Base-by-base conservation (phyloP, 2,888 invertebrate genomes). In the Zelleria hepariella region DNA sequence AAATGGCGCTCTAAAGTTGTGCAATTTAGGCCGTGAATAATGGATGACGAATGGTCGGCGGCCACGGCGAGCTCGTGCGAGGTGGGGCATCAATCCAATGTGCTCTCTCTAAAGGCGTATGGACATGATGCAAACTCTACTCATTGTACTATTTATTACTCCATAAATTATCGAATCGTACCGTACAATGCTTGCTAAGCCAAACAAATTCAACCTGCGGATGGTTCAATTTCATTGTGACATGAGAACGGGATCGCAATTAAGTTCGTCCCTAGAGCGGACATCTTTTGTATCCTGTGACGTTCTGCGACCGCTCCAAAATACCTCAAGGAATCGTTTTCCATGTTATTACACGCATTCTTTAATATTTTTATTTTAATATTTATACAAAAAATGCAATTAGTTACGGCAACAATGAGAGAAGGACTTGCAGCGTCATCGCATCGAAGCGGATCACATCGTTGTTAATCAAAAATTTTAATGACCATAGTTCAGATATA, bases 1-100 rank as follows among this genome's bases (percentile, higher is more conserved):
- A 86, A 87, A 88, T 87, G 85, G 87, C 86, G 85, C 84, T 88
- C 80, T 86, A 86, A 86, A 88, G 82, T 88, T 88, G 87, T 82
- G 86, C 87, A 88, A 88, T 88, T 87, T 85, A 81, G 86, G 81
- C 86, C 87, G 87, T 88, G 87, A 77, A 88, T 88, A 88, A 88
- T 86, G 83, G 83, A 86, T 87, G 88, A 88, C 82, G 86, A 81
- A 88, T 87, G 83, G 80, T 70, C 72, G 73, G 81, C 78, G 81
- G 85, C 80, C 79, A 79, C 82, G 74, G 72, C 71, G 68, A 42
- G 75, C 79, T 77, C 78, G 81, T 80, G 83, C 75, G 78, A 82
- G 84, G 84, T 82, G 80, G 82, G 82, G 84, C 74, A 66, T 70
- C 69, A 68, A 76, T 82, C 80, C 79, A 78, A 63, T 67, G 67